Percentiles rank a stretch among this genome's conserved stretches.
Conservation (phyloP, 1,140 invertebrate genomes). For the Mercenaria mercenaria region DNA sequence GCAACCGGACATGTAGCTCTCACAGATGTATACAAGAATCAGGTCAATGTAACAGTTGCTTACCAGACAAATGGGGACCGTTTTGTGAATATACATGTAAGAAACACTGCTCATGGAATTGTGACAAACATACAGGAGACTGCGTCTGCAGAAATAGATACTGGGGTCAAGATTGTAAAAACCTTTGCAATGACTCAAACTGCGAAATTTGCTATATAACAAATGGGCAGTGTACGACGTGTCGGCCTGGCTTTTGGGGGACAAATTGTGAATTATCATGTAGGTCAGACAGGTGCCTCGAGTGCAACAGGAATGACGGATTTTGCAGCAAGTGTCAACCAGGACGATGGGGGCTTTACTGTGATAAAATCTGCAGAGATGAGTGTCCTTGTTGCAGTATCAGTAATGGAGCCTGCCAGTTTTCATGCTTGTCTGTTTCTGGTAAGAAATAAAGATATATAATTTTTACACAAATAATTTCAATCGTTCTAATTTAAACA, state of each 20-base stretch:
- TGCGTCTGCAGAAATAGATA: background rate
- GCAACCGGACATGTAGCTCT: background rate
- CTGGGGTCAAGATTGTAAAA: background rate
- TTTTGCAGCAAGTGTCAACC: background rate
- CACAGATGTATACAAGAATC: background rate
- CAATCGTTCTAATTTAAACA: too few species aligned
- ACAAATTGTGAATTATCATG: background rate
- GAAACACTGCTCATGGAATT: background rate
- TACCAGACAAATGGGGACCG: background rate
- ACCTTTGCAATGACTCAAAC: background rate
- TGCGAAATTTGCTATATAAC: background rate
- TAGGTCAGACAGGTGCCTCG: background rate
- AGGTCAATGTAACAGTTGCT: background rate
- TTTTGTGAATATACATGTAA: background rate
- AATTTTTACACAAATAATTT: too few species aligned
- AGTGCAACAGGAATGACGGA: background rate
- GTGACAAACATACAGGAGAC: background rate
- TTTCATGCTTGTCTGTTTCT: background rate
- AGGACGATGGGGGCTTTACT: background rate
- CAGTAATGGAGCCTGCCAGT: background rate
- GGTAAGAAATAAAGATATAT: background rate
- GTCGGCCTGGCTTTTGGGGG: background rate
- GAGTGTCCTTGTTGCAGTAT: background rate
- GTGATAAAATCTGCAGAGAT: background rate
- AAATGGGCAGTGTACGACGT: background rate